These are phyloP conservation scores for Leptodactylus fallax DNA, from an alignment of 2,797 vertebrate species.

Conservation along the genomic window DNA sequence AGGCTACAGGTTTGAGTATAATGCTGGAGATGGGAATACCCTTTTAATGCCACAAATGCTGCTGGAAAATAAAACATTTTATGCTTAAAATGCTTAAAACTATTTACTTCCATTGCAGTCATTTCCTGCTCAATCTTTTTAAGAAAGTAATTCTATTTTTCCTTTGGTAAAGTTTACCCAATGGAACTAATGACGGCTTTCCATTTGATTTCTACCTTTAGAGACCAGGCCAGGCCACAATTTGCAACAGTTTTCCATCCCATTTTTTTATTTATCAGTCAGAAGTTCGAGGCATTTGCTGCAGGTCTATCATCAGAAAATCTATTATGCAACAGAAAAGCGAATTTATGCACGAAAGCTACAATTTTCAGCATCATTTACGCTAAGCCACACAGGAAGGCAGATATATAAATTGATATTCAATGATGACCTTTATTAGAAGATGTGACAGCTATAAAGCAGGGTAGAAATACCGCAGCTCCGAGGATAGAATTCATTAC, in stretches of 20 bases:
- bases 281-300: constrained; percentile 25
- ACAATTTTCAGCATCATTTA: constrained; percentile 66
- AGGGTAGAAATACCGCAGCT: constrained; percentile 69
- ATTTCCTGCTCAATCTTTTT: too few relatives aligned
- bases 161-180: neutral
- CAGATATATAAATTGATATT: constrained; percentile 74
- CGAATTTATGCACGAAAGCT: constrained; percentile 65
- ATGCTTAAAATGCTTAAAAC: neutral
- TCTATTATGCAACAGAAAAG: constrained; percentile 60
- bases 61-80: too few relatives aligned
- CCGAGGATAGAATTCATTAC: constrained; percentile 71
- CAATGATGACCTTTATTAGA: constrained; percentile 73
- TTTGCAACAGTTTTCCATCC: neutral
- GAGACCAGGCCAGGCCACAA: neutral
- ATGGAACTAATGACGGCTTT: neutral
- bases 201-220: constrained; percentile 16
- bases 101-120: neutral
- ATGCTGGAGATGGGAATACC: too few relatives aligned
- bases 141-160: neutral
- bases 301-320: constrained; percentile 60
- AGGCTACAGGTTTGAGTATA: too few relatives aligned
- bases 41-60: too few relatives aligned
- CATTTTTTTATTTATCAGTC: constrained; percentile 54
- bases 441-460: constrained; percentile 74
- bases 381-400: constrained; percentile 63